These are phyloP conservation scores for Cygnus olor DNA, from an alignment of 2,797 vertebrate species.

Conservation along the genomic window DNA sequence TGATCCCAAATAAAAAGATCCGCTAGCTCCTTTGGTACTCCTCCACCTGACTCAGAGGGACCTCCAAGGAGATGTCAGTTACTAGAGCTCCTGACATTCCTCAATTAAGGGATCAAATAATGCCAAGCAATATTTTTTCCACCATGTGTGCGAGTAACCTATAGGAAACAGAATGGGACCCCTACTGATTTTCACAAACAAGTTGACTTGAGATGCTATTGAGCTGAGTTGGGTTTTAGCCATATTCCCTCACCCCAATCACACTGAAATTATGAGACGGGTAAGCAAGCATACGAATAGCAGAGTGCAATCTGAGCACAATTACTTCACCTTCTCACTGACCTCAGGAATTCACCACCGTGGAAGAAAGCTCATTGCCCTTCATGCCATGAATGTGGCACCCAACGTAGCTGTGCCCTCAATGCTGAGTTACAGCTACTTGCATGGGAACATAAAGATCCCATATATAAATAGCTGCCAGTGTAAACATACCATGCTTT, in stretches of 20 bases:
- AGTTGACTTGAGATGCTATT: background rate
- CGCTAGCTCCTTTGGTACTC: rapidly evolving
- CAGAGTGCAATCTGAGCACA: background rate
- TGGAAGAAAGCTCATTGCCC: background rate
- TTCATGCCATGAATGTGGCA: background rate
- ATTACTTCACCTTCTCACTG: background rate
- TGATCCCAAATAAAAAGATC: background rate
- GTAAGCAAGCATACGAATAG: background rate
- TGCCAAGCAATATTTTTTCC: background rate
- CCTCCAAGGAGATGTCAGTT: background rate
- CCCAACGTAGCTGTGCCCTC: rapidly evolving
- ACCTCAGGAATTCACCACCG: background rate
- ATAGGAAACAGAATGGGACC: background rate
- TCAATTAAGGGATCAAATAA: background rate
- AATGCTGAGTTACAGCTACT: background rate
- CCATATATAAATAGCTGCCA: background rate
- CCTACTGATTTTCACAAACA: background rate
- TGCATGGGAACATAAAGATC: background rate
- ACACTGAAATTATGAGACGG: background rate
- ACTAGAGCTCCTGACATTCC: background rate
- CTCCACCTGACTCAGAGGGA: background rate
- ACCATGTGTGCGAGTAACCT: background rate
- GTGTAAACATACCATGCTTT: background rate
- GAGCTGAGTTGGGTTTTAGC: background rate
- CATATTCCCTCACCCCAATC: background rate